A percentile compares a stretch with the other conserved stretches of the same genome.
Conservation (phyloP, 2,113 vertebrate genomes). For the Sminthopsis crassicaudata region DNA sequence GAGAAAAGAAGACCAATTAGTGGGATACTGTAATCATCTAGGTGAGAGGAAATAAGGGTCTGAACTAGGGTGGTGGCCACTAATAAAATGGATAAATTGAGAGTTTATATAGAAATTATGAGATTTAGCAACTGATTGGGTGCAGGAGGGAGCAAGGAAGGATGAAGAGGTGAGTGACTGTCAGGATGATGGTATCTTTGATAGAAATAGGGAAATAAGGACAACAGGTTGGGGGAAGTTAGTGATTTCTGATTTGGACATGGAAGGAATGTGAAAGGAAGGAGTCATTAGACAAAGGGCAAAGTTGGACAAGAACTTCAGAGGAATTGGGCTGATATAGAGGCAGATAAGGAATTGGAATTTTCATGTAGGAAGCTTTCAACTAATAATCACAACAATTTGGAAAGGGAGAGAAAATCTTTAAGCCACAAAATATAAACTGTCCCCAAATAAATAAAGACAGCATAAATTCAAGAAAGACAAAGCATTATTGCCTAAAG, state of each 20-base stretch:
- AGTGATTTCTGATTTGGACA: background rate
- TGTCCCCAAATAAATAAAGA: background rate
- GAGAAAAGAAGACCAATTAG: background rate
- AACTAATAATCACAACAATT: background rate
- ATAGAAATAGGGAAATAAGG: background rate
- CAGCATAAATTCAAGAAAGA: background rate
- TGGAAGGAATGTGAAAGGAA: background rate
- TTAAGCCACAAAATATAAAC: background rate
- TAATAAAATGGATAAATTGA: background rate
- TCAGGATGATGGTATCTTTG: background rate
- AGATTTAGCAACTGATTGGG: background rate
- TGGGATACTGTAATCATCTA: background rate
- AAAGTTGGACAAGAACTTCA: background rate
- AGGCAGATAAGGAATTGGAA: background rate
- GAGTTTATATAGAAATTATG: background rate
- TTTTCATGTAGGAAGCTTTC: background rate
- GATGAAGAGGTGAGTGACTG: background rate
- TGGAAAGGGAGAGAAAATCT: background rate
- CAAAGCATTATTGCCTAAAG: background rate
- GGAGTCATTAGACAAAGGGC: background rate
- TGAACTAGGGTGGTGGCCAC: background rate
- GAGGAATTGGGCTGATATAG: background rate
- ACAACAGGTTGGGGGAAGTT: background rate
- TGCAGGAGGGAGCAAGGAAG: background rate
- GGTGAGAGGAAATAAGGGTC: background rate